phyloP scores from a whole-genome alignment of 2,888 invertebrate species.

The Pilophorus perplexus region DNA sequence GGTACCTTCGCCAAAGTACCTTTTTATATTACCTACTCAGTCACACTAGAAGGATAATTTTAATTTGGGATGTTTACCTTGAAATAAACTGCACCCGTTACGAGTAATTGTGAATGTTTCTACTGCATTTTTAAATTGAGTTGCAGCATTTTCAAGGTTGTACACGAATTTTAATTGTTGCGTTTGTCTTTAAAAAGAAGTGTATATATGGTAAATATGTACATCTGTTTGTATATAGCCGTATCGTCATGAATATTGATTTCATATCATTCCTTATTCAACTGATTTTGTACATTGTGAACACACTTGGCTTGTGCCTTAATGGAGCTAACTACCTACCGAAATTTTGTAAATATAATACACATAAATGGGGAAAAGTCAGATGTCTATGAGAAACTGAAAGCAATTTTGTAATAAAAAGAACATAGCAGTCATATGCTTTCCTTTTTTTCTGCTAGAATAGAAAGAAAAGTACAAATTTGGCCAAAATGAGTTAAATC shows the following conservation, averaged over 20 bases:
- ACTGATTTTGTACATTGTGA: slow-evolving; percentile 36
- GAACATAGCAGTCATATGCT: slow-evolving; percentile 12
- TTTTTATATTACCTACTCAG: too few species aligned
- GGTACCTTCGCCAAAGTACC: too few species aligned
- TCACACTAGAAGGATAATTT: neutral
- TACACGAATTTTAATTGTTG: slow-evolving; percentile 6
- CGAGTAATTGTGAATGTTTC: too few species aligned
- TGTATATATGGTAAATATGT: slow-evolving; percentile 41
- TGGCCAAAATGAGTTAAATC: neutral
- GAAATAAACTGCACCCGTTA: neutral
- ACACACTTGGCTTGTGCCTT: slow-evolving; percentile 41
- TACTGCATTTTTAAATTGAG: too few species aligned
- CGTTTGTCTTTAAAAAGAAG: neutral
- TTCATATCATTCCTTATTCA: slow-evolving; percentile 36
- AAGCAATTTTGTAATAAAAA: slow-evolving; percentile 24
- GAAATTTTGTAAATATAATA: slow-evolving; percentile 35
- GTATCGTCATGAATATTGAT: slow-evolving; percentile 22
- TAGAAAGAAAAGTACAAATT: slow-evolving; percentile 16
- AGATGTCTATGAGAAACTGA: slow-evolving; percentile 8
- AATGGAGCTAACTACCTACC: slow-evolving; percentile 33
- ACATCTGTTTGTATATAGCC: slow-evolving; percentile 36
- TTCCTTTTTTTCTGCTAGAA: slow-evolving; percentile 15
- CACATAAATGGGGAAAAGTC: slow-evolving; percentile 1
- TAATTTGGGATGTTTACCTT: neutral
- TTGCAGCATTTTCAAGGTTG: neutral